These are phyloP conservation scores for Xenopus laevis DNA, from an alignment of 2,113 vertebrate species.

Conservation along the genomic window DNA sequence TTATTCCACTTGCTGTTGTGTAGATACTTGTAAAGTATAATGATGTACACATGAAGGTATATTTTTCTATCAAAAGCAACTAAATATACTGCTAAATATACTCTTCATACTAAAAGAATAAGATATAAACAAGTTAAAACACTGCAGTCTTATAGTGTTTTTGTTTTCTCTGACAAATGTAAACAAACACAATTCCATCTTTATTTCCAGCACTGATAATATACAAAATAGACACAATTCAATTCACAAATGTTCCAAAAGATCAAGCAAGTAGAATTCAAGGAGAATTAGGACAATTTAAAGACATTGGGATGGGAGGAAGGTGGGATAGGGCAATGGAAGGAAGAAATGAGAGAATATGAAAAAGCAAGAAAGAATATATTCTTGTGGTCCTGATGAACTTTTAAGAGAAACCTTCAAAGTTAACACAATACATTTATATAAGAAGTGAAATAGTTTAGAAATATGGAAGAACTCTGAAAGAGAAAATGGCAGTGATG, in stretches of 20 bases:
- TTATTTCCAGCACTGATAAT: constrained; percentile 69
- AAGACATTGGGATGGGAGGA: not conserved
- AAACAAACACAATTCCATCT: constrained; percentile 60
- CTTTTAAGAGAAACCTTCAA: not conserved
- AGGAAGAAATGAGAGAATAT: not conserved
- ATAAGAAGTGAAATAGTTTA: not conserved
- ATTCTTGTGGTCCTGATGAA: not conserved
- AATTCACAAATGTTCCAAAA: constrained; percentile 60
- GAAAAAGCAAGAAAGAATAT: not conserved
- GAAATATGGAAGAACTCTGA: not conserved
- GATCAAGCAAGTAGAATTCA: constrained; percentile 10
- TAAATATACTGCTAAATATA: too few relatives aligned
- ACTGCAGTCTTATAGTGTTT: too few relatives aligned
- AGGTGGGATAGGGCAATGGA: not conserved
- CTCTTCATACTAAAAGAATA: too few relatives aligned
- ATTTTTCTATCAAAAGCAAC: too few relatives aligned
- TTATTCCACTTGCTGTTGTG: too few relatives aligned
- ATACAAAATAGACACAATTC: constrained; percentile 67
- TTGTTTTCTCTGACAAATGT: not conserved
- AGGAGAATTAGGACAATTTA: not conserved
- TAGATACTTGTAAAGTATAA: too few relatives aligned
- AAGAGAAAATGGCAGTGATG: constrained; percentile 36
- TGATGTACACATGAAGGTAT: too few relatives aligned
- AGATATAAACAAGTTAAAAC: too few relatives aligned
- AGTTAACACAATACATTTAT: constrained; percentile 10